These are phyloP conservation scores for Capromys pilorides DNA, from an alignment of 2,797 vertebrate species.

Conservation along the genomic window DNA sequence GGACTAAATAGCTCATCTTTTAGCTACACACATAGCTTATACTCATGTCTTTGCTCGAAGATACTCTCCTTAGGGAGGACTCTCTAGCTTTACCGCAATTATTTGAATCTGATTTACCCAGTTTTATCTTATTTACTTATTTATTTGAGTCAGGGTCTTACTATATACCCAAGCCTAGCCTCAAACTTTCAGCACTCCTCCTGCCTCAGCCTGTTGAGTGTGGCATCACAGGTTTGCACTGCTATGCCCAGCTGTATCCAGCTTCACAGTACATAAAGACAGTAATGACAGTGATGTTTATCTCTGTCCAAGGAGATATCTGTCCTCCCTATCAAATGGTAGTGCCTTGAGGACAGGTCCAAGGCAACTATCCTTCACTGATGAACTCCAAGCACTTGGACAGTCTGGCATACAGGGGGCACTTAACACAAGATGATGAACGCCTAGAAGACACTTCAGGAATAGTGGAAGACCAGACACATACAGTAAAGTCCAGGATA, in stretches of 20 bases:
- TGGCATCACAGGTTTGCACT: neutral
- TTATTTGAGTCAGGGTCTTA: neutral
- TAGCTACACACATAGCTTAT: neutral
- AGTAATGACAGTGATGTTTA: neutral
- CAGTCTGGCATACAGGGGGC: neutral
- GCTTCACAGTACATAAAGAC: neutral
- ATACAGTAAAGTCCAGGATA: neutral
- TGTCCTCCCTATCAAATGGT: neutral
- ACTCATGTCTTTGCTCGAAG: slow-evolving; percentile 20
- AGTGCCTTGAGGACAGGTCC: neutral
- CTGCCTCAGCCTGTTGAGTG: neutral
- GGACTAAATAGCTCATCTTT: neutral
- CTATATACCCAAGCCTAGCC: neutral
- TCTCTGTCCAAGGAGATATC: neutral
- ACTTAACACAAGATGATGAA: slow-evolving; percentile 25
- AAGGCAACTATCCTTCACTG: neutral
- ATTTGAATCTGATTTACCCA: neutral
- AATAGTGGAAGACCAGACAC: neutral
- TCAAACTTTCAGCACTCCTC: neutral
- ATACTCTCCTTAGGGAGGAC: neutral
- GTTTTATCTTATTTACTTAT: neutral
- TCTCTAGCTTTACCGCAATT: neutral
- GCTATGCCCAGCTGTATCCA: neutral
- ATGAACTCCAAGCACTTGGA: neutral
- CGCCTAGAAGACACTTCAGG: neutral